Evolutionary conservation across 2,113 vertebrate species (phyloP).

Genomic region (Propithecus coquereli): DNA sequence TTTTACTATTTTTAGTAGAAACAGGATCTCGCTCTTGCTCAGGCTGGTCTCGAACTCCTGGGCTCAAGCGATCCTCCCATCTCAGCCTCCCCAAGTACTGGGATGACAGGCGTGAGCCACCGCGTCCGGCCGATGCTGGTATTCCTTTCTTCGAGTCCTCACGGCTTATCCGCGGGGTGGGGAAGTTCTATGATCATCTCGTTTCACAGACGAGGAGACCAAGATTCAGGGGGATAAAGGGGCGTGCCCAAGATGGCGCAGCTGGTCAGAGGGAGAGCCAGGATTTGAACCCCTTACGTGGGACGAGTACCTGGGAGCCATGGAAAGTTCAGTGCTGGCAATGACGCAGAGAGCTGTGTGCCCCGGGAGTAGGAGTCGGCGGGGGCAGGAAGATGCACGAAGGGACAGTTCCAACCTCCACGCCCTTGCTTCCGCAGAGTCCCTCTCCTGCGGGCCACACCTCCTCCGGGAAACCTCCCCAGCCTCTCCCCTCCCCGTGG

Average conservation of each 20-base stretch:
- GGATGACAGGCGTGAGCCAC: no score
- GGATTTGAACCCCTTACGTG: not conserved
- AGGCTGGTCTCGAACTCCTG: no score
- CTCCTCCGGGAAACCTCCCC: not conserved
- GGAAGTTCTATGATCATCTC: not conserved
- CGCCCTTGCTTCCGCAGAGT: not conserved
- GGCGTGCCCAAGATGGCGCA: not conserved
- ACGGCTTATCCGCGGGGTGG: fast-evolving
- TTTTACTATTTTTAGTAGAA: no score
- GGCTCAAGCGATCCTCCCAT: no score
- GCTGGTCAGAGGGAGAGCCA: not conserved
- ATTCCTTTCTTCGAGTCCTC: not conserved
- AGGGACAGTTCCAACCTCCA: not conserved
- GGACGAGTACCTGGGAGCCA: not conserved
- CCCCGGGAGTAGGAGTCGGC: no score
- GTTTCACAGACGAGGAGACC: not conserved
- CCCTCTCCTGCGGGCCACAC: not conserved
- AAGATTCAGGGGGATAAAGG: not conserved
- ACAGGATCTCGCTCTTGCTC: no score
- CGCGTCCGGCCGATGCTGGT: not conserved
- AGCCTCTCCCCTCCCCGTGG: fast-evolving
- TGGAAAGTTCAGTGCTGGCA: not conserved
- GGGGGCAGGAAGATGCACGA: not conserved
- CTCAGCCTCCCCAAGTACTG: no score
- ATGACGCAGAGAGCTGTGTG: not conserved